phyloP scores from a whole-genome alignment of 1,140 invertebrate species.

The Tetragnatha versicolor region DNA sequence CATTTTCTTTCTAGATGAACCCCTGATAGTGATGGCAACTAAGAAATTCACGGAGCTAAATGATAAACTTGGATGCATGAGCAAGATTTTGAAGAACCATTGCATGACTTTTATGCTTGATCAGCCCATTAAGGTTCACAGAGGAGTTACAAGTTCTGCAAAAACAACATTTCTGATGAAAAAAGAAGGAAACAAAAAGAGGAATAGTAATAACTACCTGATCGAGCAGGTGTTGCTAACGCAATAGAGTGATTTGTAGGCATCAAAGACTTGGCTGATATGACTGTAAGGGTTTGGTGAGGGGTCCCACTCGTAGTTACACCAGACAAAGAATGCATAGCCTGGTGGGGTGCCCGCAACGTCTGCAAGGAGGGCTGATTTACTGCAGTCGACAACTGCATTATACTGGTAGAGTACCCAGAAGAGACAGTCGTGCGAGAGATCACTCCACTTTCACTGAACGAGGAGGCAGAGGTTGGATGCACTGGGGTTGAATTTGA shows the following conservation, averaged over 20 bases:
- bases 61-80: too few relatives aligned
- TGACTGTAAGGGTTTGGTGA: conserved; percentile 51
- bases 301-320: conserved; percentile 8
- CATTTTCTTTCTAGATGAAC: too few relatives aligned
- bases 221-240: conserved; percentile 22
- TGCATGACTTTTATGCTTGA: too few relatives aligned
- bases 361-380: conserved; percentile 21
- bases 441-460: conserved; percentile 17
- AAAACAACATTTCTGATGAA: too few relatives aligned
- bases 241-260: conserved; percentile 40
- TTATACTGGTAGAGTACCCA: conserved; percentile 39
- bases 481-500: conserved; percentile 36
- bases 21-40: too few relatives aligned
- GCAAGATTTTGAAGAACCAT: too few relatives aligned
- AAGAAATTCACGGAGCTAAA: too few relatives aligned
- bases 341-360: conserved; percentile 30
- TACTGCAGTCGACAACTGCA: conserved; percentile 37
- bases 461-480: conserved; percentile 5
- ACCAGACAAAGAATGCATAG: conserved; percentile 32
- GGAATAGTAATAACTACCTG: conserved; percentile 5
- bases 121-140: too few relatives aligned
- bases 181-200: background rate
- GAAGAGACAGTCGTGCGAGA: conserved; percentile 10
- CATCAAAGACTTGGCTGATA: conserved; percentile 44
- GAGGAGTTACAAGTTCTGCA: too few relatives aligned